Base-by-base conservation (phyloP, 2,113 vertebrate genomes). In the Anolis carolinensis region DNA sequence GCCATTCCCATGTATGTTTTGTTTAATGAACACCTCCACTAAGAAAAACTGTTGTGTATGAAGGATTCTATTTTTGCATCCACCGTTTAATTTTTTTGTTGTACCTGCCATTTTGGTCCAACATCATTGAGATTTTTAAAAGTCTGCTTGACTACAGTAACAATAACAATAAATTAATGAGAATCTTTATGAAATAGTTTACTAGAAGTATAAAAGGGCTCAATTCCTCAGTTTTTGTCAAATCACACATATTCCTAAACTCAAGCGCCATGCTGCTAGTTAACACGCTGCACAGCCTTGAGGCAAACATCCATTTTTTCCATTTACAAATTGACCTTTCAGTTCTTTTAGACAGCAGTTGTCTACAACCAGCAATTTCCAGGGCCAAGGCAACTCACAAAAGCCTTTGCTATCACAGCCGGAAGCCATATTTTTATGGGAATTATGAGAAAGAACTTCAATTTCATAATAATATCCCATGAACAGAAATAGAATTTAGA, bases 291-390 rank as follows among this genome's bases (percentile, higher is more conserved):
- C 16, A 81, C 2, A 72, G 1, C 8, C 34, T n/a, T 74, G 81
- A 79, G 48, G 5, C 52, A 84, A 0, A 2, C 32, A 30, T 65
- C 16, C 25, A 23, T 30, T 89, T 89, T 72, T 89, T 5, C 20
- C 44, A 62, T 89, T 86, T 89, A 21, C 67, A 83, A 5, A 62
- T 67, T 75, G 89, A 89, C 16, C 0, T 3, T 86, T 83, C 55
- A 81, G 32, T 20, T 86, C 21, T 10, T 80, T 86, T 65, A 27
- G 52, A 70, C 7, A 81, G 73, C 25, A 79, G 11, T 82, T 77
- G 52, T 82, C 32, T 78, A n/a, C 63, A 89, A 70, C 79, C 63
- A 81, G 44, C 62, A 70, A 76, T 70, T 89, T 90, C 62, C 67
- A 81, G 14, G 14, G 79, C 63, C 71, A 79, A 81, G 0, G 67